Percentiles rank a stretch among this genome's conserved stretches.
Evolutionary conservation across 2,113 vertebrate species (phyloP).

Genomic region (Otocyon megalotis): DNA sequence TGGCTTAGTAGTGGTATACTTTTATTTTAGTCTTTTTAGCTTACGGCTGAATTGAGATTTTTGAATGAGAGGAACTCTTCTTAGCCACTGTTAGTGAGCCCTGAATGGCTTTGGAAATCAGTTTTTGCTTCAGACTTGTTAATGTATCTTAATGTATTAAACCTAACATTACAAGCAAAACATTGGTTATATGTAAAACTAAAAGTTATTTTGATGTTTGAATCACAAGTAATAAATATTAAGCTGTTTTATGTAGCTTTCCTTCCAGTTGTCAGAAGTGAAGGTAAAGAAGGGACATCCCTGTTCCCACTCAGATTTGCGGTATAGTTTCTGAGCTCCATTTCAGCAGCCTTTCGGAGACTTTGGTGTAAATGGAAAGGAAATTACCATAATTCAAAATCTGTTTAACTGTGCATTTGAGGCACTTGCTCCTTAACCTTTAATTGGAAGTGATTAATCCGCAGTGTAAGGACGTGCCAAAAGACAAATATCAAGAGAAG

Average conservation of each 20-base stretch:
- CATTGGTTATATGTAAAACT: not conserved
- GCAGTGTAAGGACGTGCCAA: not conserved
- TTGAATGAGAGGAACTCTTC: not conserved
- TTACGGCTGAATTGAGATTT: not conserved
- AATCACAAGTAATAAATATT: not conserved
- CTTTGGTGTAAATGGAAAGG: not conserved
- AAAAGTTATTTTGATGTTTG: slow-evolving; percentile 9
- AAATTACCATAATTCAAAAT: slow-evolving; percentile 23
- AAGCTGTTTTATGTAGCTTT: not conserved
- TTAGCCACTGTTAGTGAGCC: not conserved
- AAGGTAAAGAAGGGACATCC: not conserved
- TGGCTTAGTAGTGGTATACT: not conserved
- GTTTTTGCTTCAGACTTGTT: slow-evolving; percentile 20
- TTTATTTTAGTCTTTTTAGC: not conserved
- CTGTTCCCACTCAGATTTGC: not conserved
- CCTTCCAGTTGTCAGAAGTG: not conserved
- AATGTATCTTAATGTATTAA: slow-evolving; percentile 26
- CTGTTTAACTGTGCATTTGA: not conserved
- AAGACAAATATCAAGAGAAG: slow-evolving; percentile 4
- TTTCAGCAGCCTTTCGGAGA: not conserved
- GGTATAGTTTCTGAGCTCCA: not conserved
- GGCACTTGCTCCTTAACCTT: not conserved
- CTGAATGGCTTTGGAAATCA: slow-evolving; percentile 32
- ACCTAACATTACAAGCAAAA: not conserved
- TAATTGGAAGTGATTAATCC: slow-evolving; percentile 10